phyloP scores from a whole-genome alignment of 2,113 vertebrate genomes.

The Rynchops niger region DNA sequence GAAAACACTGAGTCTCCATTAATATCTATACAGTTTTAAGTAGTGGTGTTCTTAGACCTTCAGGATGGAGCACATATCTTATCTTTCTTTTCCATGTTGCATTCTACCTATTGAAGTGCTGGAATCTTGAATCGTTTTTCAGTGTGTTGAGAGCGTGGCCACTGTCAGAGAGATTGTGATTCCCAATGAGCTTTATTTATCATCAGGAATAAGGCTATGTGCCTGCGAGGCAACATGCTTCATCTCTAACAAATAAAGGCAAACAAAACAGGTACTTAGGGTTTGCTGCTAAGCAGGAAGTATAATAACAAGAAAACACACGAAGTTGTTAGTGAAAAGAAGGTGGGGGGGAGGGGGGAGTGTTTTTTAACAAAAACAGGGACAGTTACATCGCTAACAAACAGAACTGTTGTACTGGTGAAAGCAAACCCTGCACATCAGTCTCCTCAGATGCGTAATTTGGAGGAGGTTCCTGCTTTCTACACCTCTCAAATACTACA shows the following conservation, averaged over 20 bases:
- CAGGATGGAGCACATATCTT: background rate
- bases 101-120: background rate
- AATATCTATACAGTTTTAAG: background rate
- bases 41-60: background rate
- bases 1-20: background rate
- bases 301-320: background rate
- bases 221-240: background rate
- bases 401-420: accelerated
- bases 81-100: background rate
- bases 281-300: background rate
- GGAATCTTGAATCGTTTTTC: background rate
- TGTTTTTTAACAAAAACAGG: background rate
- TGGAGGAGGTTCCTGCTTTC: background rate
- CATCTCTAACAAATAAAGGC: background rate
- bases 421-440: background rate
- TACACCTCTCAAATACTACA: background rate
- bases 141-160: background rate
- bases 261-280: background rate
- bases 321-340: background rate
- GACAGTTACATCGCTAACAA: background rate
- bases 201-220: background rate
- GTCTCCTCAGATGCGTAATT: background rate
- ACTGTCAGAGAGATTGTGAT: background rate
- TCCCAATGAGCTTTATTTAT: background rate
- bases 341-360: background rate